These are phyloP conservation scores for Tarsius wallacei DNA, from an alignment of 2,797 vertebrate species.

Conservation along the genomic window DNA sequence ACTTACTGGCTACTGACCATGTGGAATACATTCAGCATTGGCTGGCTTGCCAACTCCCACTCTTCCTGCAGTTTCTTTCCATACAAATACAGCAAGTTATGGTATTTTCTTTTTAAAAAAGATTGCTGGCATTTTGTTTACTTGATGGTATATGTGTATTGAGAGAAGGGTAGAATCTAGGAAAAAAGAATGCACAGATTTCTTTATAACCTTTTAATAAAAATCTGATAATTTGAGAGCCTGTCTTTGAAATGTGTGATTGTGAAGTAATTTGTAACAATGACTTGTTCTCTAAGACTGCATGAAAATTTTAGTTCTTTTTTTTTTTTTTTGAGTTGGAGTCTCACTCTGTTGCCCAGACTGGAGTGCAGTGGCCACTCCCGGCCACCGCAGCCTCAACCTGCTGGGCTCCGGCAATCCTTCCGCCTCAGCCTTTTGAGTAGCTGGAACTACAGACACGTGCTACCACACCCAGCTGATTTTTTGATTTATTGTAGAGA, in stretches of 20 bases:
- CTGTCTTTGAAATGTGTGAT: slow-evolving; percentile 74
- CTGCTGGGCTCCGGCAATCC: too few relatives aligned
- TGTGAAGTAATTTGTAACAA: slow-evolving; percentile 71
- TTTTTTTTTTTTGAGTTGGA: too few relatives aligned
- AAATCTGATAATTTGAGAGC: slow-evolving; percentile 29
- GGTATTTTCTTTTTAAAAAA: slow-evolving; percentile 49
- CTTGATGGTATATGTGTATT: not conserved
- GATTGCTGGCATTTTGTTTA: slow-evolving; percentile 39
- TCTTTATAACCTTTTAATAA: not conserved
- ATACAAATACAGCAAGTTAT: slow-evolving; percentile 49
- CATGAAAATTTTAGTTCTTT: slow-evolving; percentile 68
- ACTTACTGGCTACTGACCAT: slow-evolving; percentile 75
- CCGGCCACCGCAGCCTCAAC: too few relatives aligned
- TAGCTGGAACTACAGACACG: too few relatives aligned
- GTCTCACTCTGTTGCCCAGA: too few relatives aligned
- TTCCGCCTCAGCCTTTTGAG: too few relatives aligned
- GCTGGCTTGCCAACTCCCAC: slow-evolving; percentile 25
- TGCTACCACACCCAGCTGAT: too few relatives aligned
- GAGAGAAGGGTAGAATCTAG: not conserved
- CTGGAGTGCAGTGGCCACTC: too few relatives aligned
- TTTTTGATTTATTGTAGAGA: too few relatives aligned
- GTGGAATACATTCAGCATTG: slow-evolving; percentile 75
- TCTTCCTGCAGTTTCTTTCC: slow-evolving; percentile 68
- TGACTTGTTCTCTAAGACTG: slow-evolving; percentile 65
- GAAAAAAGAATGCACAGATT: slow-evolving; percentile 9